Evolutionary conservation across 2,113 vertebrate species (phyloP).

Genomic region (Ammodytes dubius): DNA sequence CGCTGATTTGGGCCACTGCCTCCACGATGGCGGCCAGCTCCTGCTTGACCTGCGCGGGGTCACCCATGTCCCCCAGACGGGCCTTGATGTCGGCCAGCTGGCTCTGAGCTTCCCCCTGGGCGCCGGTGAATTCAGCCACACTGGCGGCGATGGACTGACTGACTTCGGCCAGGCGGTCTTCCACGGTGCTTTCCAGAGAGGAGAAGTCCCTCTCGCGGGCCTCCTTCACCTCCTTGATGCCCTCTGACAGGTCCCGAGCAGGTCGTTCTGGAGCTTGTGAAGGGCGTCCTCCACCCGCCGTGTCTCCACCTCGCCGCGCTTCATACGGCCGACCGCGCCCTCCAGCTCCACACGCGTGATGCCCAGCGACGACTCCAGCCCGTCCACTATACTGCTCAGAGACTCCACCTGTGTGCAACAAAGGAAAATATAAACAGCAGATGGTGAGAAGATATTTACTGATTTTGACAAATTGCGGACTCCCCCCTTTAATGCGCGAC

Average conservation of each 20-base stretch:
- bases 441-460: no score
- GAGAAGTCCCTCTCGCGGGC: conserved; percentile 91
- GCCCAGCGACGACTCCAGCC: conserved; percentile 88
- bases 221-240: conserved; percentile 93
- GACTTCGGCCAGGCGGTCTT: conserved; percentile 92
- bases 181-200: conserved; percentile 92
- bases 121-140: conserved; percentile 89
- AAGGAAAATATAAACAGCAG: conserved; percentile 14
- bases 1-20: conserved; percentile 84
- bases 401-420: conserved; percentile 87
- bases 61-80: conserved; percentile 85
- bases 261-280: conserved; percentile 94
- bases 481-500: no score
- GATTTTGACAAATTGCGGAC: no score
- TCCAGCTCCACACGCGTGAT: conserved; percentile 89
- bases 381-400: conserved; percentile 84
- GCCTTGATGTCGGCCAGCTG: conserved; percentile 89
- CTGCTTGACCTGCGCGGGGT: conserved; percentile 76
- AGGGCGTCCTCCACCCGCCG: conserved; percentile 91
- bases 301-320: conserved; percentile 89
- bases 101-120: conserved; percentile 90
- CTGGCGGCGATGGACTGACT: conserved; percentile 93
- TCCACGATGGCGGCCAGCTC: conserved; percentile 86
- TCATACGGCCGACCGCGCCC: conserved; percentile 84
- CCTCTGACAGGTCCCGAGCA: conserved; percentile 91